A percentile compares a stretch with the other conserved stretches of the same genome.
These are phyloP conservation scores for Passer montanus DNA, from an alignment of 2,113 vertebrate species.

Conservation along the genomic window DNA sequence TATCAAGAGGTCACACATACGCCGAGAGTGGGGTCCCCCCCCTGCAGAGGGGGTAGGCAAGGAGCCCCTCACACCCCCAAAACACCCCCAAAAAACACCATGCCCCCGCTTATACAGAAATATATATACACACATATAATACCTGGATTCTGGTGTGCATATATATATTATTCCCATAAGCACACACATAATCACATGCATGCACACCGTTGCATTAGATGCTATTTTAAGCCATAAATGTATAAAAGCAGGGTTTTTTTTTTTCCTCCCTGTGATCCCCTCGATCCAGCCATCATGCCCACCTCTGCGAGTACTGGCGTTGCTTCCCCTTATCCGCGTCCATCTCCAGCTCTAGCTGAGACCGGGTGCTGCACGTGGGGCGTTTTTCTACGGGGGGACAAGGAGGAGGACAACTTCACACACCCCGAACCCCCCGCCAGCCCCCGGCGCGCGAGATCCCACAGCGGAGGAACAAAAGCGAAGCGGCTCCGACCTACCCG, in stretches of 20 bases:
- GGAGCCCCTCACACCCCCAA: not conserved
- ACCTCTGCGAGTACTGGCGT: constrained; percentile 67
- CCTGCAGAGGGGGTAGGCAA: not conserved
- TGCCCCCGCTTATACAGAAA: rapidly evolving
- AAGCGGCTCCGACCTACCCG: constrained; percentile 54
- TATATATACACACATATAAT: not conserved
- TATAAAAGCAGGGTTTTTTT: not conserved
- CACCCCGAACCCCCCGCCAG: constrained; percentile 56
- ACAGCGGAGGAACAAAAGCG: constrained; percentile 53
- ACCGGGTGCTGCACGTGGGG: constrained; percentile 61
- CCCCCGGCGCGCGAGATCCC: constrained; percentile 41
- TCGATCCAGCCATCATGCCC: constrained; percentile 3
- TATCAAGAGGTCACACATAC: not conserved
- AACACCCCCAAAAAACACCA: not conserved
- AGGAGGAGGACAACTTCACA: constrained; percentile 63
- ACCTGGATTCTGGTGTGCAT: not conserved
- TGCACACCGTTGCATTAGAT: rapidly evolving
- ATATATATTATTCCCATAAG: not conserved
- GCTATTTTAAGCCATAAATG: not conserved
- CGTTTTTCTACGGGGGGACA: constrained; percentile 63
- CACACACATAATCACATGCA: not conserved
- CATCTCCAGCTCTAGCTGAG: constrained; percentile 69
- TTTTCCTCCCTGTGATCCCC: not conserved
- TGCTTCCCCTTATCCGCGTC: constrained; percentile 64
- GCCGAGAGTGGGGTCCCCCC: rapidly evolving